phyloP scores from a whole-genome alignment of 1,140 invertebrate genomes.

The Procambarus virginalis region DNA sequence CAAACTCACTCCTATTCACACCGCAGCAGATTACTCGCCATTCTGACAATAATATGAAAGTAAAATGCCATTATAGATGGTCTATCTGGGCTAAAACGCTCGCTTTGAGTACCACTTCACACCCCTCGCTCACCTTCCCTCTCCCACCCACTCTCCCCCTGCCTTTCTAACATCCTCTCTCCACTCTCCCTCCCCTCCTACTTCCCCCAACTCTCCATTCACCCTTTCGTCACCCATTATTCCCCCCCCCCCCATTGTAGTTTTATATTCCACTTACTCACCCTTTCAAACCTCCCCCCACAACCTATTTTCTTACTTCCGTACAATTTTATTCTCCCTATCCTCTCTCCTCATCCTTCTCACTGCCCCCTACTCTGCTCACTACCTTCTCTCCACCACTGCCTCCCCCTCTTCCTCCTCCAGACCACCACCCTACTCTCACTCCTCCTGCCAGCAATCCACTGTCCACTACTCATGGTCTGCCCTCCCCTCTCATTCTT shows the following conservation, averaged over 20 bases:
- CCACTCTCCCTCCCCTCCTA: neutral
- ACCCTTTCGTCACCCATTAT: too few species aligned
- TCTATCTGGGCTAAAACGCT: neutral
- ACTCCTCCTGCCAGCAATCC: neutral
- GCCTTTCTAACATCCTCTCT: neutral
- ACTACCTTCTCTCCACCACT: too few species aligned
- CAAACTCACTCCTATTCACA: neutral
- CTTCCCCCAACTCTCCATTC: neutral
- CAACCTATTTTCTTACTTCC: neutral
- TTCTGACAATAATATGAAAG: conserved; percentile 11
- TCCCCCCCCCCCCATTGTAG: too few species aligned
- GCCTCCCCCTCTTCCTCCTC: neutral
- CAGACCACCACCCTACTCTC: neutral
- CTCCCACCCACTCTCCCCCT: neutral
- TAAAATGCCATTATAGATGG: neutral
- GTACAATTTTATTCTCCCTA: neutral
- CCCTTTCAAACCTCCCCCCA: neutral
- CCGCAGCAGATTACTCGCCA: neutral
- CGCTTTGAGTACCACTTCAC: neutral
- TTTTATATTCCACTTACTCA: too few species aligned
- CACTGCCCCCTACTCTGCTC: neutral
- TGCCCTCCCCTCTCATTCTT: neutral
- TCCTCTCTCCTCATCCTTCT: neutral
- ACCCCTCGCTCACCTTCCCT: neutral
- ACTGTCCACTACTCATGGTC: neutral